Evolutionary conservation across 2,113 vertebrate species (phyloP).

Genomic region (Chaetops frenatus): DNA sequence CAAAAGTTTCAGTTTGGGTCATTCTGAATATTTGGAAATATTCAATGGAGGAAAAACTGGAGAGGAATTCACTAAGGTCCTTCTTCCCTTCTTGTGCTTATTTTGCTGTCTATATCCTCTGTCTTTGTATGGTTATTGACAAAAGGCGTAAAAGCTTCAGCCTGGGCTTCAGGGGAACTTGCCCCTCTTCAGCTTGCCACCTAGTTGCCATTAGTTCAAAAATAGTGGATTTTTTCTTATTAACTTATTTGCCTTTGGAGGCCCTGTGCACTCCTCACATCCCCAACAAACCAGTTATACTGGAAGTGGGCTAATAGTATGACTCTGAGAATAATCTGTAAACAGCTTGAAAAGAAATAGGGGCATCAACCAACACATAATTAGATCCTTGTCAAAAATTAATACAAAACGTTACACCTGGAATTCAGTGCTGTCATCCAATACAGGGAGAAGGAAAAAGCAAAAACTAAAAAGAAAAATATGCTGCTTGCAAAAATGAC

Average conservation of each 20-base stretch:
- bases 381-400: neutral
- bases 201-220: neutral
- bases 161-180: neutral
- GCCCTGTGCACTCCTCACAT: accelerated
- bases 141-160: neutral
- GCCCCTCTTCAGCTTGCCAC: neutral
- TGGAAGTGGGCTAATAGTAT: neutral
- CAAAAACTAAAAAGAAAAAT: neutral
- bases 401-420: neutral
- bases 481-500: neutral
- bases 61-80: neutral
- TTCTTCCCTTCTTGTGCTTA: neutral
- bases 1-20: neutral
- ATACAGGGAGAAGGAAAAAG: neutral
- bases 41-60: neutral
- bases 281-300: neutral
- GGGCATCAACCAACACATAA: neutral
- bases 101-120: neutral
- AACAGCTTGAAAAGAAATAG: neutral
- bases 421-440: neutral
- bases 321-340: neutral
- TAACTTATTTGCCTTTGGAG: neutral
- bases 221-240: neutral
- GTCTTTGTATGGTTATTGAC: neutral
- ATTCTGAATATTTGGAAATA: neutral